These are phyloP conservation scores for Agrotis puta DNA, from an alignment of 2,888 invertebrate genomes.

Conservation along the genomic window DNA sequence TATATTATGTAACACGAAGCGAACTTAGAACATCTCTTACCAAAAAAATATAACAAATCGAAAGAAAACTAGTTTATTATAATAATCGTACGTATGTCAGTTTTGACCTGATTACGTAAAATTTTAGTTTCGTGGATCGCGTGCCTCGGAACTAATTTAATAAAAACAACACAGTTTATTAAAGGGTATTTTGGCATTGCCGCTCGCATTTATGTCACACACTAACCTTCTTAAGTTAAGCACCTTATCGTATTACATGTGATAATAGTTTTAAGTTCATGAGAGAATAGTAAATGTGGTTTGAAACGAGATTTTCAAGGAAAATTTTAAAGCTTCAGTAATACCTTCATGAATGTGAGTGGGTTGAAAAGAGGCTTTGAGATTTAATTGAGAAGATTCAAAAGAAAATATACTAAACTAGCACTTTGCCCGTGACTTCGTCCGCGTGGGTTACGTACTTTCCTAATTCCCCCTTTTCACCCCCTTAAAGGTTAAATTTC, in stretches of 20 bases:
- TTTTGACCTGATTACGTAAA: slow-evolving; percentile 82
- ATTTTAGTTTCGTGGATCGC: slow-evolving; percentile 84
- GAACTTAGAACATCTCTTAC: neutral
- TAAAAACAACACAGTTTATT: slow-evolving; percentile 88
- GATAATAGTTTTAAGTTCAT: slow-evolving; percentile 64
- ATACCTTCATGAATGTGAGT: neutral
- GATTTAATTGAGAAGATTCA: neutral
- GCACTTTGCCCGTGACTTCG: no score
- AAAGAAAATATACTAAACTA: neutral
- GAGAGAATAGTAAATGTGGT: slow-evolving; percentile 42
- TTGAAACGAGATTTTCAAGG: slow-evolving; percentile 21
- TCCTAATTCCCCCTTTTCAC: no score
- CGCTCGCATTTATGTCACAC: slow-evolving; percentile 76
- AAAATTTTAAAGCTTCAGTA: slow-evolving; percentile 29
- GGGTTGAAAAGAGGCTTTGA: neutral
- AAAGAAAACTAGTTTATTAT: slow-evolving; percentile 46
- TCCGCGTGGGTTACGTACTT: no score
- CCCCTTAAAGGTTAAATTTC: no score
- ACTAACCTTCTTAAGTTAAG: slow-evolving; percentile 77
- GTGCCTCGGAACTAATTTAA: slow-evolving; percentile 88
- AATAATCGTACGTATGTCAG: slow-evolving; percentile 67
- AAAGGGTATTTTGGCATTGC: slow-evolving; percentile 87
- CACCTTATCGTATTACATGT: slow-evolving; percentile 75
- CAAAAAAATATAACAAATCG: slow-evolving; percentile 14
- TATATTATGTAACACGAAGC: neutral